Conservation (phyloP, 2,113 vertebrate species). For the Sminthopsis crassicaudata region DNA sequence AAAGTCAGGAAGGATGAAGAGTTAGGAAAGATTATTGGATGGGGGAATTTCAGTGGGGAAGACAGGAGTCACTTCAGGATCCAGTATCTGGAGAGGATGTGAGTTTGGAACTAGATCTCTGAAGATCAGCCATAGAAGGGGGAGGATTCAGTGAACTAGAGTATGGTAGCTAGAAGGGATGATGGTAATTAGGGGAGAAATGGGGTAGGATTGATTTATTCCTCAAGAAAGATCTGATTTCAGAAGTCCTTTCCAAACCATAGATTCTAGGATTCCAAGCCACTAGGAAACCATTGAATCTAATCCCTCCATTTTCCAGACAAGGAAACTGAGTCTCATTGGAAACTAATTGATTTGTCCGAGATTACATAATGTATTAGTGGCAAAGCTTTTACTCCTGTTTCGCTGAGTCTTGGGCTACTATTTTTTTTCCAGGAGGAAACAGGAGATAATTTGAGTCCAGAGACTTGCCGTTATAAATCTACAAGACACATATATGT, state of each 20-base stretch:
- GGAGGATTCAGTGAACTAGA: neutral
- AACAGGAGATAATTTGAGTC: conserved; percentile 1
- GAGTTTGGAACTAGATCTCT: neutral
- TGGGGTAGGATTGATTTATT: neutral
- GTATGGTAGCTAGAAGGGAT: neutral
- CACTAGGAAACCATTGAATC: neutral
- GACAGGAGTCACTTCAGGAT: neutral
- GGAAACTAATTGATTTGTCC: neutral
- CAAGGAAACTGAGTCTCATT: neutral
- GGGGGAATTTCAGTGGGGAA: neutral
- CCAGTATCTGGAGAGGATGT: neutral
- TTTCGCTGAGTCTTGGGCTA: neutral
- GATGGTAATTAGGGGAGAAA: neutral
- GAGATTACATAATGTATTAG: neutral
- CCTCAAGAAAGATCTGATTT: neutral
- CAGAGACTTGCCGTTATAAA: neutral
- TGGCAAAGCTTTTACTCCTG: neutral
- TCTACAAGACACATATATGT: neutral
- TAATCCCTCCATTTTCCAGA: neutral
- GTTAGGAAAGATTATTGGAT: neutral
- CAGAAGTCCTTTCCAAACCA: neutral
- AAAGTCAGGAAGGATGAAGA: neutral
- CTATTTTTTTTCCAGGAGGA: neutral
- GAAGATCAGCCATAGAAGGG: neutral
- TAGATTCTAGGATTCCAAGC: neutral